Conservation (phyloP, 2,113 vertebrate genomes). For the Chloroceryle aenea region DNA sequence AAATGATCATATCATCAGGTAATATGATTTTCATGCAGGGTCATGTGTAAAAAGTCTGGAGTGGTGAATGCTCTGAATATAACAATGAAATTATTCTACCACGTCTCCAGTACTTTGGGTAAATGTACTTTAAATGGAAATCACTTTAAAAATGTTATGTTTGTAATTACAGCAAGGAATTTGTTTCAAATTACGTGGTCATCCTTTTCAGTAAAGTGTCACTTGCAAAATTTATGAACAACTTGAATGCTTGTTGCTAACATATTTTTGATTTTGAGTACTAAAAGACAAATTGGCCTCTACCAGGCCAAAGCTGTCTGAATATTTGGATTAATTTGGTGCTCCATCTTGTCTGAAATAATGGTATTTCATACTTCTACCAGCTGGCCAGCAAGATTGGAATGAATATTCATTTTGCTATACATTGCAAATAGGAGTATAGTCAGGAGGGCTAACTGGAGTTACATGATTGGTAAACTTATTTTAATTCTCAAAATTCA, state of each 20-base stretch:
- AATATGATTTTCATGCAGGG: neutral
- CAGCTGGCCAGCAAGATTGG: slow-evolving; percentile 27
- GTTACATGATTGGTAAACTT: neutral
- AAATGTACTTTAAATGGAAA: neutral
- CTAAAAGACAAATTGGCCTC: slow-evolving; percentile 44
- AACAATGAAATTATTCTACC: neutral
- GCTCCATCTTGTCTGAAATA: slow-evolving; percentile 47
- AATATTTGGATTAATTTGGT: slow-evolving; percentile 53
- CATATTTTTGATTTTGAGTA: slow-evolving; percentile 11
- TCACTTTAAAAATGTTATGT: neutral
- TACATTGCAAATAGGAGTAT: neutral
- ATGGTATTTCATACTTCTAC: slow-evolving; percentile 15
- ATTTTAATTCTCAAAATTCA: slow-evolving; percentile 4
- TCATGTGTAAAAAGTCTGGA: neutral
- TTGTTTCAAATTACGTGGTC: neutral
- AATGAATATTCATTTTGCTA: slow-evolving; percentile 41
- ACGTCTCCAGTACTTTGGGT: neutral
- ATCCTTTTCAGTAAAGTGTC: neutral
- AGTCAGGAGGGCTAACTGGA: neutral
- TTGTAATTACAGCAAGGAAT: neutral
- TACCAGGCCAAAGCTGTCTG: neutral
- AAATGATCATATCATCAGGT: neutral
- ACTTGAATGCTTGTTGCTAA: neutral
- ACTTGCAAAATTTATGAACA: neutral
- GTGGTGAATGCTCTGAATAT: neutral